Evolutionary conservation across 2,888 invertebrate genomes (phyloP).

Genomic region (Trachelus tabidus): DNA sequence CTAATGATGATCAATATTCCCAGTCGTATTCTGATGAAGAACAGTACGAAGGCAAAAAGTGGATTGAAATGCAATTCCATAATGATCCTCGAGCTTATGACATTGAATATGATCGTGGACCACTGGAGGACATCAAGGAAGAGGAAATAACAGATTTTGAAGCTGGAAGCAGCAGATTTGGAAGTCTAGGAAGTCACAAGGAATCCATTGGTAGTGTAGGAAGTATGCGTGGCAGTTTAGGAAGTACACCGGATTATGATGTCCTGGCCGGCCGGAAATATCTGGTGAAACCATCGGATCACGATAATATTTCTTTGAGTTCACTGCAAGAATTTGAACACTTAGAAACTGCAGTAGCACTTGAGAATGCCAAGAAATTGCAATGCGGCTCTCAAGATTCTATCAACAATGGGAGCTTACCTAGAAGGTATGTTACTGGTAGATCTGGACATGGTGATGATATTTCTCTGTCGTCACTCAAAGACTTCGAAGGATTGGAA

Average conservation of each 20-base stretch:
- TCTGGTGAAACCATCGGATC: conserved; percentile 84
- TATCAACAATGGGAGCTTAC: conserved; percentile 82
- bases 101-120: conserved; percentile 85
- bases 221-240: conserved; percentile 88
- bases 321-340: conserved; percentile 96
- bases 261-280: conserved; percentile 85
- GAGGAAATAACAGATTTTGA: conserved; percentile 91
- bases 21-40: conserved; percentile 62
- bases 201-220: conserved; percentile 81
- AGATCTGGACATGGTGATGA: conserved; percentile 86
- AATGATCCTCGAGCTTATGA: conserved; percentile 76
- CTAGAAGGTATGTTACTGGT: conserved; percentile 76
- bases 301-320: conserved; percentile 91
- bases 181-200: conserved; percentile 82
- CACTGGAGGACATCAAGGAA: conserved; percentile 91
- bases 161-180: conserved; percentile 77
- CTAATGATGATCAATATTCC: conserved; percentile 59
- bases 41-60: conserved; percentile 78
- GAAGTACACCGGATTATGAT: conserved; percentile 93
- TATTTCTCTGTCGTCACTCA: conserved; percentile 85
- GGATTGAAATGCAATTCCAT: conserved; percentile 92
- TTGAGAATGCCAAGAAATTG: conserved; percentile 75
- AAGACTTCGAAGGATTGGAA: conserved; percentile 93
- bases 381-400: conserved; percentile 86
- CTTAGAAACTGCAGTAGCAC: conserved; percentile 84